phyloP scores from a whole-genome alignment of 1,140 invertebrate genomes.

The Lamellibrachia luymesi region DNA sequence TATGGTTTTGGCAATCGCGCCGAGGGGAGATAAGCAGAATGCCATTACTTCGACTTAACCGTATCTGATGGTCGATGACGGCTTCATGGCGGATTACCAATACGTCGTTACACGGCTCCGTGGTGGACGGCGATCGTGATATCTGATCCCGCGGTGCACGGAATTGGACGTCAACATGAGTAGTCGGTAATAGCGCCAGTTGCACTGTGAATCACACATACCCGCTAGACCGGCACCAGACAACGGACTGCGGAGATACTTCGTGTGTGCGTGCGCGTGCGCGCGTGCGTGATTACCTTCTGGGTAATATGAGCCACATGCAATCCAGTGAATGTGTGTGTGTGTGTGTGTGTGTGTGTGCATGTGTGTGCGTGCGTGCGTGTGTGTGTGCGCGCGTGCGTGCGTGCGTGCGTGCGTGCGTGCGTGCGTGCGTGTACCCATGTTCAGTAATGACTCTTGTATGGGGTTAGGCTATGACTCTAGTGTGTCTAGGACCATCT shows the following conservation, averaged over 20 bases:
- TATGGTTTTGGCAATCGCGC: background rate
- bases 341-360: conserved; percentile 6
- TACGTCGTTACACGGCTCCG: background rate
- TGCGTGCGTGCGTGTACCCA: background rate
- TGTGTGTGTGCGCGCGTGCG: background rate
- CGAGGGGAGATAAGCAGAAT: background rate
- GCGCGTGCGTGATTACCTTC: too few relatives aligned
- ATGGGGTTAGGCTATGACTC: too few relatives aligned
- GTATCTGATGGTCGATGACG: background rate
- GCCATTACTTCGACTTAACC: background rate
- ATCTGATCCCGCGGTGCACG: background rate
- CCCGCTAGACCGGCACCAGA: background rate
- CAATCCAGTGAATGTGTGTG: too few relatives aligned
- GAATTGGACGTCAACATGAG: background rate
- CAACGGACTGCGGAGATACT: background rate
- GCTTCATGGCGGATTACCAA: background rate
- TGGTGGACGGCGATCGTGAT: background rate
- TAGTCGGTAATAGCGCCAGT: background rate
- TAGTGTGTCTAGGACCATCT: too few relatives aligned
- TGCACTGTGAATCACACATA: background rate
- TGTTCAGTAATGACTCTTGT: too few relatives aligned
- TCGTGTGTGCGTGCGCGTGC: background rate
- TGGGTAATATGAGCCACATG: too few relatives aligned
- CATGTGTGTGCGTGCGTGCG: background rate
- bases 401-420: background rate